Conservation (phyloP, 2,113 vertebrate genomes). For the Conger conger region DNA sequence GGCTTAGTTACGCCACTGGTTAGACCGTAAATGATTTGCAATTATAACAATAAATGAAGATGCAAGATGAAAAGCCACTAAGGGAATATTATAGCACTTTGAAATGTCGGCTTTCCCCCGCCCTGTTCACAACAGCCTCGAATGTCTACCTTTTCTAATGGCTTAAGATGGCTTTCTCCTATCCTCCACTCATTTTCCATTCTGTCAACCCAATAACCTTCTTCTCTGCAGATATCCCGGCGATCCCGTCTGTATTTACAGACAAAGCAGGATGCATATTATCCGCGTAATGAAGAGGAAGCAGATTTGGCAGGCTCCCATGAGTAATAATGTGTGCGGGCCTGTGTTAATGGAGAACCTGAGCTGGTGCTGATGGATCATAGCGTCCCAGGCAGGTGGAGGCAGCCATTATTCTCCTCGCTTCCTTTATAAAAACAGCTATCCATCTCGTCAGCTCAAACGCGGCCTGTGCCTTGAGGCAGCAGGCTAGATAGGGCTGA, state of each 20-base stretch:
- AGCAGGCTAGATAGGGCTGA: conserved; percentile 14
- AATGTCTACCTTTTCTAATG: not conserved
- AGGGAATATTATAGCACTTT: too few relatives aligned
- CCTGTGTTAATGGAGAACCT: not conserved
- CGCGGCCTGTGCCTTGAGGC: not conserved
- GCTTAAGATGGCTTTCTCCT: not conserved
- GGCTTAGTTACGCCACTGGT: too few relatives aligned
- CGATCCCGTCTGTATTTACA: not conserved
- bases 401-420: not conserved
- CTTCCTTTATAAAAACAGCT: conserved; percentile 17
- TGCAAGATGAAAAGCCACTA: too few relatives aligned
- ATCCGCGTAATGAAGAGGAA: not conserved
- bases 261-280: conserved; percentile 5
- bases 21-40: too few relatives aligned
- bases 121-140: too few relatives aligned
- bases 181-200: not conserved
- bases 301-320: not conserved
- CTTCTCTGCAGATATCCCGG: not conserved
- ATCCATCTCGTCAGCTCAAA: conserved; percentile 16
- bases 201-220: not conserved
- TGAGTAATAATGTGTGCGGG: not conserved
- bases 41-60: too few relatives aligned
- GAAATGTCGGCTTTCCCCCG: too few relatives aligned
- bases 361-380: not conserved
- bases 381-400: not conserved